Conservation (phyloP, 2,113 vertebrate species). For the Nettapus auritus region DNA sequence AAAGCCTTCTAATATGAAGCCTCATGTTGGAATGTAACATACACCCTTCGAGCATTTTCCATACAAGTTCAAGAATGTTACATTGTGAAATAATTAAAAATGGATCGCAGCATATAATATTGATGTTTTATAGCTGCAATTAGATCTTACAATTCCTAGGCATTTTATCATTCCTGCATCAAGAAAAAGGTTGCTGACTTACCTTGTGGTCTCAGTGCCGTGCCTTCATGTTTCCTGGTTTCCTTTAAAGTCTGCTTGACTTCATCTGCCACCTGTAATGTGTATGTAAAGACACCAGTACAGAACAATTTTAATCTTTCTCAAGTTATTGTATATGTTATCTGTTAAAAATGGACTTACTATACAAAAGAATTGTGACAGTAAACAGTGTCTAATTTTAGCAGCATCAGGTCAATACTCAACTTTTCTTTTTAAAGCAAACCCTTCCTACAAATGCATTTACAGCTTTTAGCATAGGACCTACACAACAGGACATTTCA, state of each 20-base stretch:
- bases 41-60: background rate
- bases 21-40: background rate
- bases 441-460: background rate
- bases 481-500: background rate
- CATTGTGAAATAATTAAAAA: background rate
- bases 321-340: background rate
- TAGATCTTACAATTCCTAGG: background rate
- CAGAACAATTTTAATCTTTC: background rate
- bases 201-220: constrained; percentile 38
- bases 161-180: background rate
- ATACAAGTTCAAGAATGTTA: background rate
- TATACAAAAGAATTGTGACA: background rate
- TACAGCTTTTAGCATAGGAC: background rate
- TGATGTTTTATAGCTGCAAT: background rate
- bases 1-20: background rate
- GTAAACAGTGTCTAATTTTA: background rate
- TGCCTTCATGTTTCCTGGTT: constrained; percentile 32
- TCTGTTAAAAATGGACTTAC: background rate
- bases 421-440: background rate
- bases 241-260: constrained; percentile 62
- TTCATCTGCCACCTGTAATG: constrained; percentile 61
- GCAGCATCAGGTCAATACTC: background rate
- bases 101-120: background rate
- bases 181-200: constrained; percentile 8
- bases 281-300: background rate